These are phyloP conservation scores for Cisticola juncidis DNA, from an alignment of 2,113 vertebrate species.

Conservation along the genomic window DNA sequence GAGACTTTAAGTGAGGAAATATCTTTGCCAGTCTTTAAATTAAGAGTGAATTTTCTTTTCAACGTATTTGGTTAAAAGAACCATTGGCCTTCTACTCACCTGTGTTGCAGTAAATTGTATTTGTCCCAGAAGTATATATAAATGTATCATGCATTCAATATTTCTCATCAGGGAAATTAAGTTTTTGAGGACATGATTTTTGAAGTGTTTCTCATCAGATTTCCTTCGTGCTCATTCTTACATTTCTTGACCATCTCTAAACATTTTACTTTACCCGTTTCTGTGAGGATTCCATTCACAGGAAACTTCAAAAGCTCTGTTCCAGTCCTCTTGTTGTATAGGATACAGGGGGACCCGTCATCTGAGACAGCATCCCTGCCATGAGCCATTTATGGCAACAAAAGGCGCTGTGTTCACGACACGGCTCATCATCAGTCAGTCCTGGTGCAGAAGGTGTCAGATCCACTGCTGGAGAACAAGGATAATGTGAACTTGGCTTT, in stretches of 20 bases:
- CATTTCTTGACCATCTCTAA: conserved; percentile 1
- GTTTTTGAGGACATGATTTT: neutral
- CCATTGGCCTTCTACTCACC: neutral
- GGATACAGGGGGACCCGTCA: conserved; percentile 3
- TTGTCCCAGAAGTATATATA: neutral
- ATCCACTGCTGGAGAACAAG: conserved; percentile 51
- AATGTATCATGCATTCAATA: neutral
- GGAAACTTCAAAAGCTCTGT: conserved; percentile 48
- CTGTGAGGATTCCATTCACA: neutral
- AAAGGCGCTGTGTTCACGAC: conserved; percentile 21
- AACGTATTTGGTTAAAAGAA: neutral
- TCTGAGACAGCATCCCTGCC: conserved; percentile 46
- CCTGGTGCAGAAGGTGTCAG: conserved; percentile 41
- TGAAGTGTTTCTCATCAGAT: neutral
- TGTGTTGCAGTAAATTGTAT: neutral
- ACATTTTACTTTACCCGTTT: conserved; percentile 10
- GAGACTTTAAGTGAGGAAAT: neutral
- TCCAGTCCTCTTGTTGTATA: neutral
- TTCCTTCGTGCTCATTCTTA: neutral
- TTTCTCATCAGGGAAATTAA: neutral
- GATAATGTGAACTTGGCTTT: conserved; percentile 53
- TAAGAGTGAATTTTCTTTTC: neutral
- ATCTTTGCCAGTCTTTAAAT: neutral
- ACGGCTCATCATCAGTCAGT: conserved; percentile 54
- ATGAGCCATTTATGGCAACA: conserved; percentile 57